Evolutionary conservation across 2,888 invertebrate species (phyloP), one percentile per base, ranked within the genome.

Genomic region (Drosophila parthenogenetica): DNA sequence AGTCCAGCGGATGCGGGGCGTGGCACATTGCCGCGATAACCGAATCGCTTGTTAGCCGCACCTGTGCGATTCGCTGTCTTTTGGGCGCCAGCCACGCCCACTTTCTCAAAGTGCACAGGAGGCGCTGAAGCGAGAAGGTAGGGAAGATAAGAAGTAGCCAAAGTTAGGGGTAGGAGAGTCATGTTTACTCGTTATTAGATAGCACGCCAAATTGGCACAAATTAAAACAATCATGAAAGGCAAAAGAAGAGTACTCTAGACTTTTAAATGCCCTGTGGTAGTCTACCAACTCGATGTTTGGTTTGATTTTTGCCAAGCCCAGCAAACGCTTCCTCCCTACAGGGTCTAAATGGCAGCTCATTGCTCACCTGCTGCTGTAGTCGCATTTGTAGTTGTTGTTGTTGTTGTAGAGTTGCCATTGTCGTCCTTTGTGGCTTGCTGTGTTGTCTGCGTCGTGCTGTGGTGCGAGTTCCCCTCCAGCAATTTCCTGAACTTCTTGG

Each of bases 11-110:
- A 93, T n/a, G 93, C 91, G 82, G 93, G 94, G 42, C 92, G 87
- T 42, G 90, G 87, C 54, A 88, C 89, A 4, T 93, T 90, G 90
- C 95, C 95, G 87, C 96, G 94, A 93, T 96, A 96, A 82, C 96
- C 96, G 92, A 96, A 96, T 90, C 96, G 95, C 92, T 95, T 96
- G 37, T 94, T 58, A 59, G 89, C 69, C 95, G 94, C 90, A 71
- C 79, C 69, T 95, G 95, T 80, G 95, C 95, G 17, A 95, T 93
- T 69, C 19, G 39, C 49, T 55, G 69, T 69, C 65, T 69, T 75
- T 25, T 79, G 60, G 19, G 80, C 81, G 55, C 74, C 90, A 54
- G 25, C 57, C 3, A 90, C 91, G 74, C 91, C 91, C 82, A 91
- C 90, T 86, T 91, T 91, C 81, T 91, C 92, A 69, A 92, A 90